Base-by-base conservation (phyloP, 92 coral and sea anemone genomes). In the Epizoanthus scotinus region DNA sequence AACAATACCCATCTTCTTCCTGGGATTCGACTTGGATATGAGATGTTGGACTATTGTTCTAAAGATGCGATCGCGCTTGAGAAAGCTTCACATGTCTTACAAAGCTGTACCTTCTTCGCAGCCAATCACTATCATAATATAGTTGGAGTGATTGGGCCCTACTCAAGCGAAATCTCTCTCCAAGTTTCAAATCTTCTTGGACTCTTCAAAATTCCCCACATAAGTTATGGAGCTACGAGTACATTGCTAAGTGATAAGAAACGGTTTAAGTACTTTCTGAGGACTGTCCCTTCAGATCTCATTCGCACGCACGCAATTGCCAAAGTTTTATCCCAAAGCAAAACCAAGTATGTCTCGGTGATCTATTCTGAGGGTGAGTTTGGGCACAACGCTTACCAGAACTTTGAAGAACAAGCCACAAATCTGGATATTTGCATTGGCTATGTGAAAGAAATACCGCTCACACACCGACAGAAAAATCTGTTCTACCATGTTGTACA, bases 171-270 rank as follows among this genome's bases (percentile, higher is more conserved):
- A 8, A 78, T 89, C 5, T 66, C 87, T 12, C 84, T 86, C 6
- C 93, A 89, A 40, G 93, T 89, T 34, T 84, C 93, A 3, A 87
- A 86, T 78, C 83, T 89, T 9, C 68, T 89, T 21, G 84, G 93
- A 22, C 87, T 89, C 26, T 89, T 89, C 36, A 65, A 86, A 31
- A 79, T 89, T 29, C 93, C 93, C 28, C 93, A 89, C 21, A 72
- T 89, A 12, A 86, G 93, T 59, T 89, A 89, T 55, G 93, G 86
- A 14, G 86, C 93, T 21, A 89, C 93, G 55, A 89, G 87, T 34
- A 83, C 93, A 6, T 73, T 82, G 1, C 83, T 89, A 52, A 89
- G 87, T 70, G 93, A 89, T 75, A 89, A 89, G 62, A 71, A 77
- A 8, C 84, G 83, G 28, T 89, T 82, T 53, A 63, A 86, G 83